These are phyloP conservation scores for Pionites leucogaster DNA, from an alignment of 2,113 vertebrate species.

Conservation along the genomic window DNA sequence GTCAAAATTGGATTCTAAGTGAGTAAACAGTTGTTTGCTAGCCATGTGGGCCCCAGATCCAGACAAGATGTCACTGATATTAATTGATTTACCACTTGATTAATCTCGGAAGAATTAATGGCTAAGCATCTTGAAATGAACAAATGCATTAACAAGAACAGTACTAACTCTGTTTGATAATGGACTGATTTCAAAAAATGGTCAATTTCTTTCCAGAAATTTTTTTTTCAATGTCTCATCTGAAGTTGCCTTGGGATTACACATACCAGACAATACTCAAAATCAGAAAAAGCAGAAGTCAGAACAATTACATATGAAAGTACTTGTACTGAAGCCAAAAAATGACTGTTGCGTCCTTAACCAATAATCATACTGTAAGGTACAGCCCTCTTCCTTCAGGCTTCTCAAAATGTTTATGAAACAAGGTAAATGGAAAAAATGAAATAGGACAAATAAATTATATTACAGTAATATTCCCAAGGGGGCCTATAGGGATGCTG, in stretches of 20 bases:
- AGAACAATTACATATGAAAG: neutral
- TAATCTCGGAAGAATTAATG: slow-evolving; percentile 21
- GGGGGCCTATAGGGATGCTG: too few relatives aligned
- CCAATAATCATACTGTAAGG: neutral
- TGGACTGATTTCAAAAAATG: neutral
- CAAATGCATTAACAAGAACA: neutral
- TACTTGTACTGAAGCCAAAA: neutral
- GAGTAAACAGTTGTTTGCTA: slow-evolving; percentile 7
- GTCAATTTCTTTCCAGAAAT: neutral
- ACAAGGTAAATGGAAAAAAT: neutral
- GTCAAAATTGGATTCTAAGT: neutral
- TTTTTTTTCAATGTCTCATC: neutral
- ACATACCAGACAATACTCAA: neutral
- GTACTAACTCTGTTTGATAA: neutral
- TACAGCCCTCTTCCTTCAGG: neutral
- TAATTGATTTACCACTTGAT: slow-evolving; percentile 25
- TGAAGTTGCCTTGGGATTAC: neutral
- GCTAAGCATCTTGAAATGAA: slow-evolving; percentile 20
- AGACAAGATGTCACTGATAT: slow-evolving; percentile 9
- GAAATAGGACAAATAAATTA: neutral
- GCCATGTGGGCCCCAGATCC: neutral
- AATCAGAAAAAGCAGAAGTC: slow-evolving; percentile 4
- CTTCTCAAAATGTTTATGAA: neutral
- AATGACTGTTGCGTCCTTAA: neutral
- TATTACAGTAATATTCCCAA: neutral